Evolutionary conservation across 2,113 vertebrate genomes (phyloP).

Genomic region (Hemibates koningsi): DNA sequence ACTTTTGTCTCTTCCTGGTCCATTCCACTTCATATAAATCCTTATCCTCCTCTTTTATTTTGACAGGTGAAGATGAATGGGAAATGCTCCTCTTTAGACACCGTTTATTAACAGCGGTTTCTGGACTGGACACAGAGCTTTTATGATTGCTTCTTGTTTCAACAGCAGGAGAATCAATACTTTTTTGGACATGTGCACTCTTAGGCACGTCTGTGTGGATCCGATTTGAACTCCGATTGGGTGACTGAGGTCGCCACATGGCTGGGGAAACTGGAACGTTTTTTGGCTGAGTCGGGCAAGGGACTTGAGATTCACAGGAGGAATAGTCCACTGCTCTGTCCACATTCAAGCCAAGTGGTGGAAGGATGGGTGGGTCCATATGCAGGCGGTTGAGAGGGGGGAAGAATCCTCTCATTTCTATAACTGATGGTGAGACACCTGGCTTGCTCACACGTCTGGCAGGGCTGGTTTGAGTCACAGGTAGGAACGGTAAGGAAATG

Average conservation of each 20-base stretch:
- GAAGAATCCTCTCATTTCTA: not conserved
- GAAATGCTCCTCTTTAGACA: constrained; percentile 24
- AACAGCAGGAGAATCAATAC: constrained; percentile 2
- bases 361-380: not conserved
- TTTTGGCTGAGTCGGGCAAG: constrained; percentile 23
- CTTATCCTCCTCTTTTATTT: constrained; percentile 30
- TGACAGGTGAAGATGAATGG: constrained; percentile 8
- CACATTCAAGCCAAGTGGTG: not conserved
- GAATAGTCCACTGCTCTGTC: constrained; percentile 46
- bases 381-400: not conserved
- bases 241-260: constrained; percentile 28
- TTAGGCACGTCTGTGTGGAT: not conserved
- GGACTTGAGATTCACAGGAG: constrained; percentile 1
- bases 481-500: not conserved
- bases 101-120: not conserved
- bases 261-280: constrained; percentile 7
- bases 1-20: constrained; percentile 31
- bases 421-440: not conserved
- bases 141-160: not conserved
- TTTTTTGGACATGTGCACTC: not conserved
- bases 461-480: not conserved
- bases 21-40: constrained; percentile 34
- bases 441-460: not conserved
- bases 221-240: not conserved
- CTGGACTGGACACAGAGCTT: not conserved